A percentile compares a stretch with the other conserved stretches of the same genome.
Evolutionary conservation across 2,797 vertebrate genomes (phyloP).

Genomic region (Mormyrus hasselquistii): DNA sequence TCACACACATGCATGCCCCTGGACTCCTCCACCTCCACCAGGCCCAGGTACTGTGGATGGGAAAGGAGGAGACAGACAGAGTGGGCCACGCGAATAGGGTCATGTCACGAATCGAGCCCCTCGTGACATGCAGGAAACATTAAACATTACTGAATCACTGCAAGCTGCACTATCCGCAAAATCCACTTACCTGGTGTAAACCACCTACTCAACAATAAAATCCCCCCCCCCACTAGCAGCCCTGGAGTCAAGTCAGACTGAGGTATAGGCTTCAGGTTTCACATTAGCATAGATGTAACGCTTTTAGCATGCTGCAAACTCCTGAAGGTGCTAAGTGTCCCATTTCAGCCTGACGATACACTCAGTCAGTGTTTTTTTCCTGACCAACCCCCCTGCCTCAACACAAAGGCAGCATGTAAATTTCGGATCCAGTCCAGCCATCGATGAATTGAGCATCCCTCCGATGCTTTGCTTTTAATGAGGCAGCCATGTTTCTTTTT

Average conservation of each 20-base stretch:
- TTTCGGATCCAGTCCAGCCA: background rate
- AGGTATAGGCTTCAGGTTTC: background rate
- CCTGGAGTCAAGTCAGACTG: background rate
- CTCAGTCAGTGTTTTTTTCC: background rate
- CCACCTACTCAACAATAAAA: background rate
- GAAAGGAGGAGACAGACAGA: background rate
- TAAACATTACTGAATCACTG: background rate
- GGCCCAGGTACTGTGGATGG: slow-evolving; percentile 71
- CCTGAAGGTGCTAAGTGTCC: background rate
- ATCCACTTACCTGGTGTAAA: background rate
- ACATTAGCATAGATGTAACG: background rate
- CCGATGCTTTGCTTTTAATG: background rate
- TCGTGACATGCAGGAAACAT: background rate
- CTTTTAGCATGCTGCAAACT: background rate
- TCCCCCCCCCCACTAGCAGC: background rate
- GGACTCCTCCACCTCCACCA: slow-evolving; percentile 86
- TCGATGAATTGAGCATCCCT: background rate
- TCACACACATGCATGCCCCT: slow-evolving; percentile 90
- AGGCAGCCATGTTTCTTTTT: slow-evolving; percentile 1
- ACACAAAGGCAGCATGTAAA: background rate
- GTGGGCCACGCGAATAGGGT: background rate
- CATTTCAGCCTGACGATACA: background rate
- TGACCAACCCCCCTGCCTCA: background rate
- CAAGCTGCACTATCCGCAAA: background rate
- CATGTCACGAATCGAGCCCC: background rate